Conservation (phyloP, 1,140 invertebrate genomes). For the Trichoplusia ni region DNA sequence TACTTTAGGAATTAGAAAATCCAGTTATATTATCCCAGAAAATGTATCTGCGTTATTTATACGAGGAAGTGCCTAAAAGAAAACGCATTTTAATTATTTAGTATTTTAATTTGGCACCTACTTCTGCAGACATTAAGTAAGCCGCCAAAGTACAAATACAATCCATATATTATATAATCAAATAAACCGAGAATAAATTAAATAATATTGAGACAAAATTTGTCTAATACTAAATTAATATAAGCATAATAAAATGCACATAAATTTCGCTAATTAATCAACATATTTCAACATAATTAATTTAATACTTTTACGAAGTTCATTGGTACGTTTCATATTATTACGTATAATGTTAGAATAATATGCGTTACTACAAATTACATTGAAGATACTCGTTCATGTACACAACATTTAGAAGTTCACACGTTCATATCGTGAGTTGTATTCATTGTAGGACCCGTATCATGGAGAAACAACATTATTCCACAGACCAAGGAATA, state of each 20-base stretch:
- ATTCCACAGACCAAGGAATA: no score
- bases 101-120: constrained; percentile 27
- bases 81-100: constrained; percentile 7
- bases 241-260: constrained; percentile 8
- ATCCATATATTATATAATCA: constrained; percentile 1
- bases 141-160: constrained; percentile 14
- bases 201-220: not conserved
- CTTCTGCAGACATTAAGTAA: constrained; percentile 19
- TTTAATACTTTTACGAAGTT: constrained; percentile 46
- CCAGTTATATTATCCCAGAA: no score
- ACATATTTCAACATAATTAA: constrained; percentile 31
- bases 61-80: not conserved
- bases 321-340: constrained; percentile 50
- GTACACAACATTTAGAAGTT: not conserved
- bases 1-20: no score
- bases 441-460: no score
- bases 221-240: constrained; percentile 4
- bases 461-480: no score
- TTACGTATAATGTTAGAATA: constrained; percentile 8
- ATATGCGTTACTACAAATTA: constrained; percentile 16
- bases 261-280: constrained; percentile 19
- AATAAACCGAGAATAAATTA: constrained; percentile 24
- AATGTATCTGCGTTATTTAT: no score
- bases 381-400: not conserved
- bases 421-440: no score